Base-by-base conservation (phyloP, 2,888 invertebrate species). In the Glaucopsyche alexis region DNA sequence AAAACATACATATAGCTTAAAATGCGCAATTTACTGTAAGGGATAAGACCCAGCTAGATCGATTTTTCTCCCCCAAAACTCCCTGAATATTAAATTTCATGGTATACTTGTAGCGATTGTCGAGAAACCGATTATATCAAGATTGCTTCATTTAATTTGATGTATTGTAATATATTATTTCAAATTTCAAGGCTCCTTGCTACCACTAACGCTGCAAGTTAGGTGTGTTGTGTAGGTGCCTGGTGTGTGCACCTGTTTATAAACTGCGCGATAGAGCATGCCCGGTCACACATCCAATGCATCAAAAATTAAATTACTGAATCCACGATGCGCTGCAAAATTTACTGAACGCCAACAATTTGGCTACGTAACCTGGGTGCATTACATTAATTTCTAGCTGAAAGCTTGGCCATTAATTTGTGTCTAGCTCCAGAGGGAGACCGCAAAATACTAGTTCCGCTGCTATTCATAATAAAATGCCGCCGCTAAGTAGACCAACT, bases 381-480 rank as follows among this genome's bases (percentile, higher is more conserved):
- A 91, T 92, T 90, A 90, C 91, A 92, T 91, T 92, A 91, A 91
- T 91, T 90, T 89, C 86, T 82, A 88, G 91, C 90, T 89, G 89
- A 90, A 89, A 91, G 90, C 89, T 82, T 83, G 84, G 86, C 85
- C 89, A 91, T 91, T 91, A 91, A 91, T 92, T 92, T 89, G 91
- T 85, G 90, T 88, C 89, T 88, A 86, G 86, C 86, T 88, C 86
- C 83, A 84, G 84, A 83, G 88, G 87, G 88, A 88, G 87, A 87
- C 92, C 92, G 82, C 91, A 91, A 90, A 92, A 91, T 91, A 91
- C 89, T 90, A 89, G 90, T 90, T 89, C 91, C 88, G 87, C 86
- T 88, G 89, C 88, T 89, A 91, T 92, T 91, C 91, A 91, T 92
- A 91, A 91, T 91, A 90, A 89, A 91, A 91, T 88, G 86, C 87